A percentile compares a stretch with the other conserved stretches of the same genome.
Evolutionary conservation across 1,140 invertebrate genomes (phyloP).

Genomic region (Temnothorax curvispinosus): DNA sequence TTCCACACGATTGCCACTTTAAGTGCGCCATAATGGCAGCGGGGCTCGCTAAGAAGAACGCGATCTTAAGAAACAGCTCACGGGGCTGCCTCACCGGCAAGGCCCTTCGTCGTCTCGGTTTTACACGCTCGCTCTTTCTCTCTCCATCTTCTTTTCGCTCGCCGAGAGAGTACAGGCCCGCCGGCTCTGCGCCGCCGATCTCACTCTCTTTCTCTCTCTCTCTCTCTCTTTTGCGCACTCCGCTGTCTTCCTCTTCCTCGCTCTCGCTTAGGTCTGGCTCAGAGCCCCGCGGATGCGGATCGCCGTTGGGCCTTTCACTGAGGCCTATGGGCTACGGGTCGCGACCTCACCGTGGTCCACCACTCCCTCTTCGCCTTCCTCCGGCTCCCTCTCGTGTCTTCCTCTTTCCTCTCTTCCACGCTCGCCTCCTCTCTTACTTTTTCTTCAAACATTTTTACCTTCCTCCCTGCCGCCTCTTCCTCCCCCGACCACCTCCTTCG

Average conservation of each 20-base stretch:
- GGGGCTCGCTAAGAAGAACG: constrained; percentile 78
- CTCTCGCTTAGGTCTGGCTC: constrained; percentile 17
- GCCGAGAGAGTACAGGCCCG: constrained; percentile 47
- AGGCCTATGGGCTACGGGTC: constrained; percentile 79
- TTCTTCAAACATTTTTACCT: constrained; percentile 65
- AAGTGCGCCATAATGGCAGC: constrained; percentile 81
- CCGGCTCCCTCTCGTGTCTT: constrained; percentile 73
- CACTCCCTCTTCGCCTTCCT: constrained; percentile 74
- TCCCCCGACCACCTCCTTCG: constrained; percentile 61
- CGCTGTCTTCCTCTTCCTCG: constrained; percentile 23
- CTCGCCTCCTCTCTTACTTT: constrained; percentile 46
- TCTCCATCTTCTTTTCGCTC: constrained; percentile 56
- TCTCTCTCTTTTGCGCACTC: not conserved
- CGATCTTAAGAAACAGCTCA: constrained; percentile 80
- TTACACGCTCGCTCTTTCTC: constrained; percentile 52
- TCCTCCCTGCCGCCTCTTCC: constrained; percentile 53
- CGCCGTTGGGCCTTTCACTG: constrained; percentile 83
- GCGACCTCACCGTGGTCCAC: constrained; percentile 80
- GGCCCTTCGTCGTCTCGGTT: constrained; percentile 67
- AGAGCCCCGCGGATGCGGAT: constrained; percentile 80
- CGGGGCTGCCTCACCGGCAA: constrained; percentile 71
- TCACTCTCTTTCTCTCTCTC: constrained; percentile 6
- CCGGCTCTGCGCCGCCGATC: constrained; percentile 60
- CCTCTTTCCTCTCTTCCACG: constrained; percentile 57
- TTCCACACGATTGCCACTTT: constrained; percentile 82